Percentiles rank a stretch among this genome's conserved stretches.
Evolutionary conservation across 2,888 invertebrate species (phyloP).

Genomic region (Habroteleia sp.): DNA sequence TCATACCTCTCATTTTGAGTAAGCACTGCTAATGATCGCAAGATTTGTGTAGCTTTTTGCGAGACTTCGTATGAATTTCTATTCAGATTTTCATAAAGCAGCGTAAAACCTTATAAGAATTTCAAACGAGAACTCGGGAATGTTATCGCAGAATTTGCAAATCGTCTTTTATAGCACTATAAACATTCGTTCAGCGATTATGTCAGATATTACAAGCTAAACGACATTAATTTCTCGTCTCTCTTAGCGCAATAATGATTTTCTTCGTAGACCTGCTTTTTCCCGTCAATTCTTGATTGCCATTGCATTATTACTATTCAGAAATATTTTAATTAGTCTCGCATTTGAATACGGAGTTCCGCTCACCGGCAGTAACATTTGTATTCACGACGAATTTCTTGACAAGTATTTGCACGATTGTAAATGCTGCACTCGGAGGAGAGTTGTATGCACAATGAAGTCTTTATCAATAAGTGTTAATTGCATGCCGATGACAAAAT

Average conservation of each 20-base stretch:
- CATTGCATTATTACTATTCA: not conserved
- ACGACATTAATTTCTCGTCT: conserved; percentile 8
- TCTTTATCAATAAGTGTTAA: conserved; percentile 54
- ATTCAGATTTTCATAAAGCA: conserved; percentile 43
- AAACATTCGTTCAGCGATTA: conserved; percentile 34
- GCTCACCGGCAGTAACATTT: conserved; percentile 9
- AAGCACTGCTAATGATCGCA: conserved; percentile 34
- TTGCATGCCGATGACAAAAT: conserved; percentile 39
- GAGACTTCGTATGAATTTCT: conserved; percentile 34
- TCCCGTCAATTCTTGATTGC: not conserved
- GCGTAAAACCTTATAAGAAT: conserved; percentile 47
- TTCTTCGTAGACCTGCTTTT: not conserved
- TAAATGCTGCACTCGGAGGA: conserved; percentile 30
- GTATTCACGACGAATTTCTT: conserved; percentile 38
- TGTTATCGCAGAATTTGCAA: conserved; percentile 39
- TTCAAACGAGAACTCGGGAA: conserved; percentile 30
- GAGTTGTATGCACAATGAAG: conserved; percentile 32
- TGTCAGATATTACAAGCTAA: conserved; percentile 23
- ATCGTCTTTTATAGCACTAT: conserved; percentile 41
- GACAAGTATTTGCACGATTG: conserved; percentile 30
- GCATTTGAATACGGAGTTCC: conserved; percentile 10
- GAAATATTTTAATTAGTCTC: conserved; percentile 30
- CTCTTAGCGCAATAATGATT: conserved; percentile 12
- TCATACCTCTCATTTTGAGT: conserved; percentile 19
- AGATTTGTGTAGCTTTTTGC: conserved; percentile 29